phyloP scores from a whole-genome alignment of 2,888 invertebrate species.

The Crocallis elinguaria region DNA sequence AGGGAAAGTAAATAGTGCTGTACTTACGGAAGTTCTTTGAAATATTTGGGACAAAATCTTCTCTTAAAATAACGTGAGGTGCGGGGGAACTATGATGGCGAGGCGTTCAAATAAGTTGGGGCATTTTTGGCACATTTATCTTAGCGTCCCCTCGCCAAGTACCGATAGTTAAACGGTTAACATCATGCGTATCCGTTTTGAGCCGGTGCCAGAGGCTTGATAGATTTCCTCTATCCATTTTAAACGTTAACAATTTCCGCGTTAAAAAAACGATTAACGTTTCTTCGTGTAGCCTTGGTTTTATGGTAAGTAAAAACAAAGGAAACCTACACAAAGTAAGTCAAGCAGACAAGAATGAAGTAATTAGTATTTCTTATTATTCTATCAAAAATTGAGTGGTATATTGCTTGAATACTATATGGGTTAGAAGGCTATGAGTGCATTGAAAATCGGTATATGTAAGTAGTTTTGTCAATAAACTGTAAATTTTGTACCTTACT shows the following conservation, averaged over 20 bases:
- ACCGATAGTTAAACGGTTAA: conserved; percentile 66
- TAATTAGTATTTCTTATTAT: not conserved
- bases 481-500: too few species aligned
- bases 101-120: conserved; percentile 13
- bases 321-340: not conserved
- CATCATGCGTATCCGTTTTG: conserved; percentile 62
- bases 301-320: not conserved
- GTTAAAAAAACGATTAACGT: conserved; percentile 30
- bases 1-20: not conserved
- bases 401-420: too few species aligned
- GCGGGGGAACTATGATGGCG: not conserved
- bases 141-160: conserved; percentile 52
- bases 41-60: not conserved
- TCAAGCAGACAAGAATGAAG: not conserved
- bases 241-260: conserved; percentile 38
- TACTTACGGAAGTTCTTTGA: not conserved
- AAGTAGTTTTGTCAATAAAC: too few species aligned
- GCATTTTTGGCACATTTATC: conserved; percentile 62
- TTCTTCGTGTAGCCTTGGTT: conserved; percentile 4
- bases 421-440: too few species aligned
- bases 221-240: conserved; percentile 53
- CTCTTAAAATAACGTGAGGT: not conserved
- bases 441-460: too few species aligned
- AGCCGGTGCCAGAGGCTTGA: conserved; percentile 56
- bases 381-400: too few species aligned